Conservation (phyloP, 1,140 invertebrate genomes). For the Zaprionus tsacasi region DNA sequence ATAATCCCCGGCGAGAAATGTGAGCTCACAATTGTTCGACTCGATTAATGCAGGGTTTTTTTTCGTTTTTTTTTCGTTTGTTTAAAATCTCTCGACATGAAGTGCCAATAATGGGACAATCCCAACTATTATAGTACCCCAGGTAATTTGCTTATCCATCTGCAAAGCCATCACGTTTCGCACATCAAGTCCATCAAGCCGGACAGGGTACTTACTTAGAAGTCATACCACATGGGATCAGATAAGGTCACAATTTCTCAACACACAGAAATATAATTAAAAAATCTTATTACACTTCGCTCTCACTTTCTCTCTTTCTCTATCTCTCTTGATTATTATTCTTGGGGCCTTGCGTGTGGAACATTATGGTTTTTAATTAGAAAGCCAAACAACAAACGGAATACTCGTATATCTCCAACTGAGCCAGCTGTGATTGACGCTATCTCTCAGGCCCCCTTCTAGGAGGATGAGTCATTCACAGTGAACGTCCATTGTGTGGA, state of each 20-base stretch:
- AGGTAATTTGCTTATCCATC: conserved; percentile 9
- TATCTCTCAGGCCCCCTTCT: conserved; percentile 9
- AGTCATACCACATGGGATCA: conserved; percentile 33
- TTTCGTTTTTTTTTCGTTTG: conserved; percentile 13
- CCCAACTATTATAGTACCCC: neutral
- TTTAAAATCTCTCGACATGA: neutral
- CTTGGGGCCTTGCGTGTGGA: conserved; percentile 30
- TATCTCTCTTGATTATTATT: conserved; percentile 45
- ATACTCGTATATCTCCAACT: conserved; percentile 46
- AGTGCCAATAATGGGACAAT: conserved; percentile 21
- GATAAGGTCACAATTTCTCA: conserved; percentile 39
- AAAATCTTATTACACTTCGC: conserved; percentile 43
- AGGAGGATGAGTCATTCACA: conserved; percentile 33
- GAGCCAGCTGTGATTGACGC: conserved; percentile 52
- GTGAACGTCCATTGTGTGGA: conserved; percentile 26
- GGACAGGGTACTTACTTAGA: conserved; percentile 9
- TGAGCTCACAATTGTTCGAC: conserved; percentile 45
- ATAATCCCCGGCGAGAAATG: conserved; percentile 38
- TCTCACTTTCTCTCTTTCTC: neutral
- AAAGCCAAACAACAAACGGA: conserved; percentile 43
- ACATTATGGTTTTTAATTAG: conserved; percentile 59
- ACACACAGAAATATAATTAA: conserved; percentile 52
- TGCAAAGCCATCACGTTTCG: conserved; percentile 41
- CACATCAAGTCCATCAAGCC: conserved; percentile 19
- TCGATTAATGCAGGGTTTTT: conserved; percentile 46